Conservation (phyloP, 2,797 vertebrate genomes). For the Lagodon rhomboides region DNA sequence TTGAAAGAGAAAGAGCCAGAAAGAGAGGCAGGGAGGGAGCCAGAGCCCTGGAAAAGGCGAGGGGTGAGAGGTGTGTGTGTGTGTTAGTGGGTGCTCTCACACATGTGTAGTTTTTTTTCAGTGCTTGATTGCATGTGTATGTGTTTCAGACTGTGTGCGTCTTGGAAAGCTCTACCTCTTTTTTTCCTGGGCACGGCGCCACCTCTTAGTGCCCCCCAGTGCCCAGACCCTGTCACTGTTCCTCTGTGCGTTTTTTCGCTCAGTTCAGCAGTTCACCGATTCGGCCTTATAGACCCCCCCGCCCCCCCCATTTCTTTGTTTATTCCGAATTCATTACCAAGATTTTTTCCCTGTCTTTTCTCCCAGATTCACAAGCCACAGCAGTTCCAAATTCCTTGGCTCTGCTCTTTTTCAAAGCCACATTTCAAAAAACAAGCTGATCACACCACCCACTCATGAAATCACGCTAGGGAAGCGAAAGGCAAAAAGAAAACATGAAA, state of each 20-base stretch:
- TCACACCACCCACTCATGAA: constrained; percentile 85
- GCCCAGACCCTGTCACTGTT: constrained; percentile 80
- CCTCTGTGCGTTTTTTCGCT: constrained; percentile 51
- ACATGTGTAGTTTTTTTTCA: constrained; percentile 65
- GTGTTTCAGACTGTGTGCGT: constrained; percentile 62
- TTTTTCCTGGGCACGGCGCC: constrained; percentile 74
- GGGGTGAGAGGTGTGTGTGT: constrained; percentile 70
- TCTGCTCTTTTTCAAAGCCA: constrained; percentile 84
- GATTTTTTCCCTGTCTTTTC: constrained; percentile 77
- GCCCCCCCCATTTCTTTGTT: constrained; percentile 71
- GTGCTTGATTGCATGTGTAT: constrained; percentile 76
- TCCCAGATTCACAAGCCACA: constrained; percentile 83
- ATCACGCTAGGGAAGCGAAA: constrained; percentile 75
- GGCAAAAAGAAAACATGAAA: constrained; percentile 69
- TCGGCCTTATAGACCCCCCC: constrained; percentile 61
- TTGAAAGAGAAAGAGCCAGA: constrained; percentile 88
- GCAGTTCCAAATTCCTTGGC: constrained; percentile 86
- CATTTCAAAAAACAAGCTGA: constrained; percentile 83
- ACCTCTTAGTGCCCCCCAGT: constrained; percentile 84
- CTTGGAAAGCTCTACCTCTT: constrained; percentile 68
- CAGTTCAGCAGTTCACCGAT: constrained; percentile 71
- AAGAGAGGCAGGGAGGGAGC: constrained; percentile 82
- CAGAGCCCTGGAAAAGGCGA: constrained; percentile 76
- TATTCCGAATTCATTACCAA: constrained; percentile 82
- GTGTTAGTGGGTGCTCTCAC: constrained; percentile 61